Base-by-base conservation (phyloP, 1,140 invertebrate species). In the Vanessa tameamea region DNA sequence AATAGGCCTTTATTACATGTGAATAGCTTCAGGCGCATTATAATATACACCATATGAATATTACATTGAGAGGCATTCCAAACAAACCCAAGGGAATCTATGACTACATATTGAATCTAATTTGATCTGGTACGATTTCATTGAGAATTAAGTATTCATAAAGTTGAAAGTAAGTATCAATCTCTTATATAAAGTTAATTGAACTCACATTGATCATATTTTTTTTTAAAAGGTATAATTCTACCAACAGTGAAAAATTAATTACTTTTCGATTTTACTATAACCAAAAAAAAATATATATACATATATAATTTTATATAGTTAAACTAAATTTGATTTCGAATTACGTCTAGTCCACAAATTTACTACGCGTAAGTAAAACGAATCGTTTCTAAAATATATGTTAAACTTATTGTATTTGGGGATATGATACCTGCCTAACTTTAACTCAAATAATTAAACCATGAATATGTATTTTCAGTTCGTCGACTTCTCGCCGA, bases 61-160 rank as follows among this genome's bases (percentile, higher is more conserved):
- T 53, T 15, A 15, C 8, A 51, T 51, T 51, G n/a, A n/a, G 50
- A 53, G 50, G 50, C 4, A 20, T n/a, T 7, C 3, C 50, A 53
- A 53, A 53, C n/a, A 53, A n/a, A 53, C 50, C 50, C 15, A n/a
- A 9, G n/a, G 48, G 48, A n/a, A 53, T 53, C n/a, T 53, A 53
- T 15, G 50, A 53, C 5, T 13, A 47, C 1, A 50, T 15, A 15
- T 50, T 50, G 13, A 50, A 50, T 53, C 50, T 20, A 14, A 53
- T 53, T 53, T 16, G 50, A 53, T 53, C 50, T 15, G 6, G n/a
- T n/a, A 53, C n/a, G n/a, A 53, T 53, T 53, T 16, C 20, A 53
- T 16, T 53, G 7, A 16, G 0, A n/a, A 53, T 53, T 16, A 53
- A n/a, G 3, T 53, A 53, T 53, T 53, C 50, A 53, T 53, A n/a